Conservation (phyloP, 2,888 invertebrate species). For the Timema cristinae region DNA sequence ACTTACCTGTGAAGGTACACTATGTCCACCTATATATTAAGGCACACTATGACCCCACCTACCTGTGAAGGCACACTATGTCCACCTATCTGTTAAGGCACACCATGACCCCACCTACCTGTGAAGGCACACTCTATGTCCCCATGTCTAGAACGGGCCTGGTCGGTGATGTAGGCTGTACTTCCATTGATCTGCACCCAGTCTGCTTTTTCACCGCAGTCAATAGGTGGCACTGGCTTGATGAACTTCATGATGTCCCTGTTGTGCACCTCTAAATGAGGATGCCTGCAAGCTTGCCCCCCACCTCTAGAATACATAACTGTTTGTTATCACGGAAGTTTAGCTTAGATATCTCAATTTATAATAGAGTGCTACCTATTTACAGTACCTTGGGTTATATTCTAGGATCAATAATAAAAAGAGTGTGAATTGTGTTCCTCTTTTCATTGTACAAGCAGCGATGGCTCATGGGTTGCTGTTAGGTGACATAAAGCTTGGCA, state of each 20-base stretch:
- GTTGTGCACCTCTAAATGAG: slow-evolving; percentile 60
- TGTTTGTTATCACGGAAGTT: too few species aligned
- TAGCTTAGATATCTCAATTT: too few species aligned
- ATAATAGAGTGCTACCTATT: too few species aligned
- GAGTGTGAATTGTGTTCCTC: too few species aligned
- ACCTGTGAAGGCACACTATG: slow-evolving; percentile 49
- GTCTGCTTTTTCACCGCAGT: slow-evolving; percentile 61
- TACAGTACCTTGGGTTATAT: too few species aligned
- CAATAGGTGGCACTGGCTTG: slow-evolving; percentile 56
- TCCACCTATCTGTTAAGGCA: too few species aligned
- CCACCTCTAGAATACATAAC: slow-evolving; percentile 19
- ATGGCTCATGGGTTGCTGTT: too few species aligned
- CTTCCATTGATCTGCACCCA: slow-evolving; percentile 64
- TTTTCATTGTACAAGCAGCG: too few species aligned
- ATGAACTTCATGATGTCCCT: slow-evolving; percentile 72
- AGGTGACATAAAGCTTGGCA: too few species aligned
- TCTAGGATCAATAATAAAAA: too few species aligned
- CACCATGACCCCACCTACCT: slow-evolving; percentile 33
- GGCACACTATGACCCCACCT: neutral
- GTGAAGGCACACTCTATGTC: slow-evolving; percentile 55
- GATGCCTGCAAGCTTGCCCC: slow-evolving; percentile 57
- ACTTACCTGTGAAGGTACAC: neutral
- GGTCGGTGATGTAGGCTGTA: slow-evolving; percentile 49
- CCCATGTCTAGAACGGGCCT: slow-evolving; percentile 44
- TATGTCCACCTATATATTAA: too few species aligned